Evolutionary conservation across 1,140 invertebrate genomes (phyloP).

Genomic region (Drosophila orena): DNA sequence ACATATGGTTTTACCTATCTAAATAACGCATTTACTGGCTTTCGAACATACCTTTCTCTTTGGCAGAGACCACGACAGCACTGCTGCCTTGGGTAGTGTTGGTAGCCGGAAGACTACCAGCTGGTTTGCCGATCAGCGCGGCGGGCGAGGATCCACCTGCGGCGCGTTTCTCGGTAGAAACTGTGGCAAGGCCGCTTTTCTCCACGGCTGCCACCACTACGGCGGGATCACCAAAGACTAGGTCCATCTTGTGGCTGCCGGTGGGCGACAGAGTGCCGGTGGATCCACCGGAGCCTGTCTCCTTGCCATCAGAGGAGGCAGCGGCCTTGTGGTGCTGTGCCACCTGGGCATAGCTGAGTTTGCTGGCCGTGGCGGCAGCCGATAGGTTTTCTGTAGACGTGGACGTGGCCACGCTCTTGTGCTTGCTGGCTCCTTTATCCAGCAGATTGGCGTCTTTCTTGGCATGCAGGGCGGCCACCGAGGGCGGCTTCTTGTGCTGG

Average conservation of each 20-base stretch:
- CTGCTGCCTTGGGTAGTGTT: conserved; percentile 24
- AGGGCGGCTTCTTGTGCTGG: conserved; percentile 74
- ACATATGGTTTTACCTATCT: too few species aligned
- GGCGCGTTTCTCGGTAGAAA: conserved; percentile 54
- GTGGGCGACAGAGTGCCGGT: conserved; percentile 54
- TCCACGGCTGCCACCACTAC: conserved; percentile 28
- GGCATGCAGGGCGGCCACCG: conserved; percentile 65
- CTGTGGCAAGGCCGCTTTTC: conserved; percentile 40
- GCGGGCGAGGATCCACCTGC: conserved; percentile 24
- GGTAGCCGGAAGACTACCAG: conserved; percentile 20
- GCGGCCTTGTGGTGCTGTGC: conserved; percentile 89
- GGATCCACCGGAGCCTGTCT: conserved; percentile 41
- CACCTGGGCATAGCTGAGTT: conserved; percentile 93
- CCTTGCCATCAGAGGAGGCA: conserved; percentile 53
- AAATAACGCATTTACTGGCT: too few species aligned
- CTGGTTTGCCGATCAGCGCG: conserved; percentile 36
- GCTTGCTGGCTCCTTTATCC: conserved; percentile 61
- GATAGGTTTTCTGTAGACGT: conserved; percentile 78
- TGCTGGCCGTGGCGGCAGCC: conserved; percentile 85
- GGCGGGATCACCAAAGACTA: conserved; percentile 52
- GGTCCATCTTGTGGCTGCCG: conserved; percentile 63
- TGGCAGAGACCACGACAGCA: conserved; percentile 30
- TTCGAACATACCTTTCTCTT: conserved; percentile 58
- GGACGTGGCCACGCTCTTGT: conserved; percentile 79
- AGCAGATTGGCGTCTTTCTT: conserved; percentile 66